Evolutionary conservation across 1,140 invertebrate species (phyloP).

Genomic region (Anoplolepis gracilipes): DNA sequence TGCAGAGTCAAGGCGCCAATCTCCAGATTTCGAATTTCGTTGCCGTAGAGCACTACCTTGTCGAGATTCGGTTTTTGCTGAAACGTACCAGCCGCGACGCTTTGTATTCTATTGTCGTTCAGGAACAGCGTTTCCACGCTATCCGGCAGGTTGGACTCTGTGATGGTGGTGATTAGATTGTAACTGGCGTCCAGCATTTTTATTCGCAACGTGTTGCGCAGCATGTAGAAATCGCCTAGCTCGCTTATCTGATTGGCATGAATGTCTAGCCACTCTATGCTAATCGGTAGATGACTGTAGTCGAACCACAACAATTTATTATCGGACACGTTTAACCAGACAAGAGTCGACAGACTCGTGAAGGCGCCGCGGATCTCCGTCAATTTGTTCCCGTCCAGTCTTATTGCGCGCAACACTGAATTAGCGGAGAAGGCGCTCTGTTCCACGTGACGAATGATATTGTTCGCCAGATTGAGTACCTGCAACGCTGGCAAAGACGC

Average conservation of each 20-base stretch:
- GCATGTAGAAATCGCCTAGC: conserved; percentile 91
- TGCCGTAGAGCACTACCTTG: conserved; percentile 91
- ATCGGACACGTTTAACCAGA: conserved; percentile 96
- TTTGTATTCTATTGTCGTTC: conserved; percentile 91
- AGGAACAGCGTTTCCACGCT: conserved; percentile 91
- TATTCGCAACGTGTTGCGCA: conserved; percentile 88
- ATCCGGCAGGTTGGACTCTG: conserved; percentile 89
- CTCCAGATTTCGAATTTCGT: conserved; percentile 91
- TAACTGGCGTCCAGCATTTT: conserved; percentile 92
- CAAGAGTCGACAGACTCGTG: conserved; percentile 91
- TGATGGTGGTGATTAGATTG: conserved; percentile 90
- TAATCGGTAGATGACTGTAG: conserved; percentile 93
- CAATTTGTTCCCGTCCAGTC: conserved; percentile 94
- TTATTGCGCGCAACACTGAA: conserved; percentile 92
- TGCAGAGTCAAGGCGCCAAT: conserved; percentile 90
- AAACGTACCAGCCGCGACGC: conserved; percentile 91
- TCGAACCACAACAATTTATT: conserved; percentile 96
- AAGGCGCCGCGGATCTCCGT: conserved; percentile 95
- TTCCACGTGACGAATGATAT: conserved; percentile 93
- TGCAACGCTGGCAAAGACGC: conserved; percentile 93
- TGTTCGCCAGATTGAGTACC: conserved; percentile 95
- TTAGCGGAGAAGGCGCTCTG: conserved; percentile 93
- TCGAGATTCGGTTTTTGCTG: conserved; percentile 89
- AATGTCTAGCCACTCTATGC: conserved; percentile 95
- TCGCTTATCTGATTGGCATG: conserved; percentile 95